Evolutionary conservation across 64 coral and sea anemone species (phyloP).

Genomic region (Porites australiensis): DNA sequence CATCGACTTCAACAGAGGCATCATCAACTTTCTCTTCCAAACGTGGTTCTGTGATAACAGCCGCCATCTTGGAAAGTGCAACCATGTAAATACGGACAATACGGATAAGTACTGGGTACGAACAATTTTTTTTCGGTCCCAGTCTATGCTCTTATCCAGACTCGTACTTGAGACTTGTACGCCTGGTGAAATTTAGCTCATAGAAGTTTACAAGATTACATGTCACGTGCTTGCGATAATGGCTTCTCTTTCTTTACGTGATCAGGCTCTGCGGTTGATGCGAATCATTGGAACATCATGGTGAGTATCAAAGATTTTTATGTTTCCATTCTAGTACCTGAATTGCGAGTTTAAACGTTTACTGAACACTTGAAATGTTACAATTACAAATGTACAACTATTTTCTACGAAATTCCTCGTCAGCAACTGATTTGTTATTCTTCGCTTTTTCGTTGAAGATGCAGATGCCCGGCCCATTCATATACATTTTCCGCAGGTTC

Average conservation of each 20-base stretch:
- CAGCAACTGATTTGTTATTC: no score
- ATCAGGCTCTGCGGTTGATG: constrained; percentile 57
- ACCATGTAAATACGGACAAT: no score
- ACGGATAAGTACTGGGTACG: no score
- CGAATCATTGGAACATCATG: constrained; percentile 39
- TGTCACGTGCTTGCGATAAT: background rate
- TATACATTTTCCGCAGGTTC: constrained; percentile 39
- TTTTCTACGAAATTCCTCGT: no score
- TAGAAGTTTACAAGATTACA: background rate
- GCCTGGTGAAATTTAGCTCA: background rate
- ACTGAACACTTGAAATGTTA: no score
- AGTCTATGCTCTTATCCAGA: background rate
- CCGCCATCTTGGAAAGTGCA: constrained; percentile 74
- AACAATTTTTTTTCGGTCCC: background rate
- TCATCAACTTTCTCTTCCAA: constrained; percentile 63
- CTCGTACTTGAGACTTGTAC: no score
- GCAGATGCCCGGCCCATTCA: constrained; percentile 70
- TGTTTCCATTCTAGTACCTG: no score
- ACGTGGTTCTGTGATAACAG: constrained; percentile 55
- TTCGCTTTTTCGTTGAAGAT: constrained; percentile 2
- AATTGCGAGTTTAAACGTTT: no score
- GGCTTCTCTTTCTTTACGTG: background rate
- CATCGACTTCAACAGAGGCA: constrained; percentile 49
- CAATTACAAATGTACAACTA: no score
- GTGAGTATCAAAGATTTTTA: constrained; percentile 5